A percentile compares a stretch with the other conserved stretches of the same genome.
Evolutionary conservation across 2,888 invertebrate species (phyloP).

Genomic region (Nemoura dubitans): DNA sequence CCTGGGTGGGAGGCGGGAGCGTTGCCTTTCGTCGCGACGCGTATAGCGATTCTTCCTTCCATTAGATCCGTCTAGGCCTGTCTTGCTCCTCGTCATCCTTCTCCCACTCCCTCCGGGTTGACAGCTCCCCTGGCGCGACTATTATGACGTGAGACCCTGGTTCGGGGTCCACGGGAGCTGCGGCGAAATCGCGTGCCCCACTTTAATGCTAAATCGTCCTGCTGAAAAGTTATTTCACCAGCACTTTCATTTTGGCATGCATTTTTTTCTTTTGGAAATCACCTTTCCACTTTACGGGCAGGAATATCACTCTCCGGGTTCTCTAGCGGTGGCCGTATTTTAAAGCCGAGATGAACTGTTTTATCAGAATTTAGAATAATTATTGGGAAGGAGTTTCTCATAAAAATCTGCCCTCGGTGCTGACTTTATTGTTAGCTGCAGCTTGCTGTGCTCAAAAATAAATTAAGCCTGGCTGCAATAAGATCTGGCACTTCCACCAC

Average conservation of each 20-base stretch:
- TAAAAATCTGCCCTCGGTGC: neutral
- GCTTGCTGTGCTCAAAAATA: neutral
- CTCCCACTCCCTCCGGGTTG: neutral
- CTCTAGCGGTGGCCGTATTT: neutral
- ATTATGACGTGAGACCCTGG: constrained; percentile 15
- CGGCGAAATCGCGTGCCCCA: neutral
- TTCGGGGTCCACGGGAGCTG: neutral
- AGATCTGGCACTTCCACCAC: neutral
- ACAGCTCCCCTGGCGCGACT: constrained; percentile 21
- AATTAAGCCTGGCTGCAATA: neutral
- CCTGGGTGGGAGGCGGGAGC: neutral
- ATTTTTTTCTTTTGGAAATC: neutral
- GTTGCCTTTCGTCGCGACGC: neutral
- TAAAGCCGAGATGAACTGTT: neutral
- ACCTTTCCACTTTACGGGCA: neutral
- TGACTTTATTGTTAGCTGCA: too few species aligned
- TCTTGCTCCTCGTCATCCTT: neutral
- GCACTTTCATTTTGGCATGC: neutral
- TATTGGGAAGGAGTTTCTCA: neutral
- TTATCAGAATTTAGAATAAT: neutral
- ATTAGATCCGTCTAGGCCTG: neutral
- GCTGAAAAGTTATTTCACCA: constrained; percentile 7
- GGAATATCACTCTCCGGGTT: neutral
- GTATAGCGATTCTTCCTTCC: constrained; percentile 30
- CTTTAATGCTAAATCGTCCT: neutral